These are phyloP conservation scores for Exephanes ischioxanthus DNA, from an alignment of 2,888 invertebrate genomes.

Conservation along the genomic window DNA sequence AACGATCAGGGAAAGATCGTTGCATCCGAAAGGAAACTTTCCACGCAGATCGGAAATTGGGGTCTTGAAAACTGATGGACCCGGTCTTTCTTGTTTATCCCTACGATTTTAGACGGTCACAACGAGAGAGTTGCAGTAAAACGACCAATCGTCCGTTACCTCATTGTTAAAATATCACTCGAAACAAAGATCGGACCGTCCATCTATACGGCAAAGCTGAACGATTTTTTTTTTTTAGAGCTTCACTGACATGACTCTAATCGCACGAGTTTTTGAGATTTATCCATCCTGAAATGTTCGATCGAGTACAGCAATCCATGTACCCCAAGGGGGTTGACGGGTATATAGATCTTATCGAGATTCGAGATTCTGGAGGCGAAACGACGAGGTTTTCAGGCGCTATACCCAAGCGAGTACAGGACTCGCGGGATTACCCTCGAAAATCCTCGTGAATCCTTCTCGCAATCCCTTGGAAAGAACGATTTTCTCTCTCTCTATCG, in stretches of 20 bases:
- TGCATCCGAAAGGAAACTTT: not conserved
- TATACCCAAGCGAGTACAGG: constrained; percentile 31
- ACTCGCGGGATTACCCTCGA: constrained; percentile 56
- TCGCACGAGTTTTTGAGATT: constrained; percentile 19
- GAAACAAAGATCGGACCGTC: not conserved
- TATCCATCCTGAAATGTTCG: constrained; percentile 15
- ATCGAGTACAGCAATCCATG: constrained; percentile 32
- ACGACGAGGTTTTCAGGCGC: constrained; percentile 31
- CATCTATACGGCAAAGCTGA: not conserved
- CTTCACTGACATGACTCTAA: not conserved
- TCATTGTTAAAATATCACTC: not conserved
- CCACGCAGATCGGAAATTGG: not conserved
- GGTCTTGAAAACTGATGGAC: no score
- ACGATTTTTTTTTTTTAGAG: not conserved
- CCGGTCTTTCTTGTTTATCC: not conserved
- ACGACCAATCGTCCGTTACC: not conserved
- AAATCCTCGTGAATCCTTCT: constrained; percentile 61
- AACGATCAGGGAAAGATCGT: not conserved
- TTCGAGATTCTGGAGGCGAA: constrained; percentile 60
- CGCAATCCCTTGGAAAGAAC: constrained; percentile 58
- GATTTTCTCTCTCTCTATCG: constrained; percentile 20
- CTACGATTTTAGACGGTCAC: no score
- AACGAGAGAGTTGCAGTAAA: not conserved
- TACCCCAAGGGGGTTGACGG: constrained; percentile 17
- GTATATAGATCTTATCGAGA: constrained; percentile 42